A percentile compares a stretch with the other conserved stretches of the same genome.
phyloP scores from a whole-genome alignment of 1,140 invertebrate genomes.

The Battus philenor region DNA sequence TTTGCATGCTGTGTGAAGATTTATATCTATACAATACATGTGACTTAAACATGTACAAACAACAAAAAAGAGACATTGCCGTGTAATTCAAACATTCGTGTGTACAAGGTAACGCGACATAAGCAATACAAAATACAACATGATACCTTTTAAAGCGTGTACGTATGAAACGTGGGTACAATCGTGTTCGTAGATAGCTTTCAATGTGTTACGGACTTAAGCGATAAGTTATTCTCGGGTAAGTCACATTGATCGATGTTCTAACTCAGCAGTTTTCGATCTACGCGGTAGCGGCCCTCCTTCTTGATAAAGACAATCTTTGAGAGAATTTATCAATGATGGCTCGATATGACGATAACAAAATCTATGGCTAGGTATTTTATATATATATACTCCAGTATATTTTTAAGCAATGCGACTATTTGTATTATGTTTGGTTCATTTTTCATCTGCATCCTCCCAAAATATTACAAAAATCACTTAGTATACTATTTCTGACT shows the following conservation, averaged over 20 bases:
- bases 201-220: constrained; percentile 24
- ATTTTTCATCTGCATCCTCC: too few species aligned
- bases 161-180: constrained; percentile 1
- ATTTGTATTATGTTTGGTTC: too few species aligned
- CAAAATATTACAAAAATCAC: too few species aligned
- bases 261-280: constrained; percentile 64
- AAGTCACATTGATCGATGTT: constrained; percentile 61
- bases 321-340: constrained; percentile 14
- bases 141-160: constrained; percentile 12
- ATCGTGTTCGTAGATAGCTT: constrained; percentile 19
- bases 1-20: not conserved
- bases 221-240: constrained; percentile 36
- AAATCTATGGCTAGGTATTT: too few species aligned
- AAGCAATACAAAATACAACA: constrained; percentile 14
- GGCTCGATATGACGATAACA: not conserved
- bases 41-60: constrained; percentile 10
- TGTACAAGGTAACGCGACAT: constrained; percentile 1
- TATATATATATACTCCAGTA: too few species aligned
- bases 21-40: not conserved
- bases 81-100: not conserved
- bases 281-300: constrained; percentile 48
- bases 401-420: too few species aligned
- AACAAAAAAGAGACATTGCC: not conserved
- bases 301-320: constrained; percentile 24
- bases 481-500: too few species aligned